Evolutionary conservation across 2,113 vertebrate genomes (phyloP).

Genomic region (Lepisosteus osseus): DNA sequence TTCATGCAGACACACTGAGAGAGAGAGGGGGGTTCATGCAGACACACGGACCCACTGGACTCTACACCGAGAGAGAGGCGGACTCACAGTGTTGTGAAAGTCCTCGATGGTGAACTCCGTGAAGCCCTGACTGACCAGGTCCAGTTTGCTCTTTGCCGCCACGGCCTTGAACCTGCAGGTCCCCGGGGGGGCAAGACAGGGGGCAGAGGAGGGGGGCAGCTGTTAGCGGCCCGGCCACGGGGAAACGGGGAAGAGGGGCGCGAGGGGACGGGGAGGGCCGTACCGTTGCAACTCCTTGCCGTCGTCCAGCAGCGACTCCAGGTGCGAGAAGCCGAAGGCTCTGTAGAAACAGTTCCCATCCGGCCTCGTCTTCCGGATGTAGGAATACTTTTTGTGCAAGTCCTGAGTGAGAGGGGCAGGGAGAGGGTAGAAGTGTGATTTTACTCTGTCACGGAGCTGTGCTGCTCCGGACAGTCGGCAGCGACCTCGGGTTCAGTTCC

Average conservation of each 20-base stretch:
- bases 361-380: constrained; percentile 86
- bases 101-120: constrained; percentile 94
- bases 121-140: constrained; percentile 86
- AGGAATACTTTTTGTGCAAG: constrained; percentile 85
- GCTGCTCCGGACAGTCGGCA: no score
- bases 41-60: background rate
- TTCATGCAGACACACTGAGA: background rate
- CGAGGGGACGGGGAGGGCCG: background rate
- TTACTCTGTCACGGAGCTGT: no score
- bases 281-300: constrained; percentile 85
- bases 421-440: background rate
- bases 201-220: background rate
- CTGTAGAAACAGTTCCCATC: constrained; percentile 94
- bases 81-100: constrained; percentile 88
- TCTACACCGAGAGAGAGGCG: no score
- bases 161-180: constrained; percentile 82
- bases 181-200: background rate
- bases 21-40: no score
- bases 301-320: constrained; percentile 85
- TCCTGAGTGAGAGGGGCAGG: constrained; percentile 56
- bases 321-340: constrained; percentile 87
- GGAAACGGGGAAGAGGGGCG: no score
- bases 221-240: background rate
- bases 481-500: no score
- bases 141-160: constrained; percentile 85